phyloP scores from a whole-genome alignment of 1,140 invertebrate genomes.

The Diorhabda carinulata region DNA sequence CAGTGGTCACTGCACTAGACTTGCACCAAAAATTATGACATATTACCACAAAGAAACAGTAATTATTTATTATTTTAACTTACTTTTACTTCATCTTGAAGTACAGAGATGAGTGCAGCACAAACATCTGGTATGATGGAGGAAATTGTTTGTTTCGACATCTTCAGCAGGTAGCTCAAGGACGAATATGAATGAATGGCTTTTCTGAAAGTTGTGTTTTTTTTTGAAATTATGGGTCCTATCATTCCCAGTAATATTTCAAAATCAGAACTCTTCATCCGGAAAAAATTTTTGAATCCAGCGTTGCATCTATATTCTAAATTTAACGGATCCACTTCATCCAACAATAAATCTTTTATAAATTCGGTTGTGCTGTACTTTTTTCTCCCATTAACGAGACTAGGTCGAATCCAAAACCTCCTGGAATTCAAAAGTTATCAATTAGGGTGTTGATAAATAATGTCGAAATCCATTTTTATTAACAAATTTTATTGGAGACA shows the following conservation, averaged over 20 bases:
- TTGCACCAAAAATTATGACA: not conserved
- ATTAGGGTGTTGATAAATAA: too few relatives aligned
- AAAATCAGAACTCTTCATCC: conserved; percentile 36
- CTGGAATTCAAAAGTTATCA: too few relatives aligned
- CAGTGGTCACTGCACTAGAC: too few relatives aligned
- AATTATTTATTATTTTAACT: not conserved
- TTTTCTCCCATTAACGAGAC: too few relatives aligned
- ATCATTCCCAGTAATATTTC: conserved; percentile 31
- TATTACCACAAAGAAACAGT: not conserved
- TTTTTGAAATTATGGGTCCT: conserved; percentile 30
- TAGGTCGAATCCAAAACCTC: too few relatives aligned
- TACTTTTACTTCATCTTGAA: too few relatives aligned
- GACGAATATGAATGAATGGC: conserved; percentile 38
- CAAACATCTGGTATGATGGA: conserved; percentile 39
- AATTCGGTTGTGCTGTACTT: too few relatives aligned
- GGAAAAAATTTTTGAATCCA: conserved; percentile 24
- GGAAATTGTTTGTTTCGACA: conserved; percentile 41
- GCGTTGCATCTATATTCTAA: conserved; percentile 7
- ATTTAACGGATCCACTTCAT: conserved; percentile 8
- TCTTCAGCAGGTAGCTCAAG: conserved; percentile 34
- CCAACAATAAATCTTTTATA: too few relatives aligned
- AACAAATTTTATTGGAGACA: too few relatives aligned
- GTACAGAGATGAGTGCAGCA: conserved; percentile 22
- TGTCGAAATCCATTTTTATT: too few relatives aligned
- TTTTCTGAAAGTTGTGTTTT: conserved; percentile 36